Percentiles rank a stretch among this genome's conserved stretches.
These are phyloP conservation scores for Empis livida DNA, from an alignment of 2,888 invertebrate species.

Conservation along the genomic window DNA sequence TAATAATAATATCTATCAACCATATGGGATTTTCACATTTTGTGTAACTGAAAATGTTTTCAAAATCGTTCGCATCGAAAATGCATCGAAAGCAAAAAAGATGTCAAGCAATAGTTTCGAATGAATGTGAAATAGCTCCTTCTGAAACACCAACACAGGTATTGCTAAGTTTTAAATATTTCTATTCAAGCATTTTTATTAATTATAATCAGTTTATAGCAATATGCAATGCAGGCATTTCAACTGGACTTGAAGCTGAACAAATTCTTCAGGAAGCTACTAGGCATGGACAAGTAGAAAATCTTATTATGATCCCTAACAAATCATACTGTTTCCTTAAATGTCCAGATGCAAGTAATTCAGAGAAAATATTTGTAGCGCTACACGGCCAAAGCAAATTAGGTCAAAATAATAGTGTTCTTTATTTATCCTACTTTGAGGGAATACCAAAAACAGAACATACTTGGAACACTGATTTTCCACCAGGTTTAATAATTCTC, in stretches of 20 bases:
- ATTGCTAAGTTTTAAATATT: not conserved
- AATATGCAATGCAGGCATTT: constrained; percentile 82
- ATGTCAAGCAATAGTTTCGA: constrained; percentile 35
- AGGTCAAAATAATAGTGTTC: constrained; percentile 43
- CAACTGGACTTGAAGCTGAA: constrained; percentile 61
- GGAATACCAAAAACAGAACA: constrained; percentile 18
- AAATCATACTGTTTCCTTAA: constrained; percentile 72
- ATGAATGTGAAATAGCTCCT: constrained; percentile 32
- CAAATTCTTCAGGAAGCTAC: constrained; percentile 42
- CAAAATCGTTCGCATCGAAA: constrained; percentile 18
- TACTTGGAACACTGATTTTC: constrained; percentile 36
- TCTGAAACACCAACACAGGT: constrained; percentile 25
- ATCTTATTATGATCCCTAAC: constrained; percentile 56
- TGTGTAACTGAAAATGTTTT: not conserved
- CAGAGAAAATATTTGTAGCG: constrained; percentile 42
- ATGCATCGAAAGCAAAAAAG: constrained; percentile 36
- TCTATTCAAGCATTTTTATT: not conserved
- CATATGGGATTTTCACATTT: too few relatives aligned
- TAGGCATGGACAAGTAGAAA: constrained; percentile 41
- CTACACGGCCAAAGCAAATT: constrained; percentile 48
- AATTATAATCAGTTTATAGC: constrained; percentile 16
- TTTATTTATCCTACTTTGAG: constrained; percentile 44
- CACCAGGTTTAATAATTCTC: constrained; percentile 56
- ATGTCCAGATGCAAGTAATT: constrained; percentile 40
- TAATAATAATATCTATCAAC: too few relatives aligned